phyloP scores from a whole-genome alignment of 2,888 invertebrate species.

The Cataglyphis rosenhaueri region DNA sequence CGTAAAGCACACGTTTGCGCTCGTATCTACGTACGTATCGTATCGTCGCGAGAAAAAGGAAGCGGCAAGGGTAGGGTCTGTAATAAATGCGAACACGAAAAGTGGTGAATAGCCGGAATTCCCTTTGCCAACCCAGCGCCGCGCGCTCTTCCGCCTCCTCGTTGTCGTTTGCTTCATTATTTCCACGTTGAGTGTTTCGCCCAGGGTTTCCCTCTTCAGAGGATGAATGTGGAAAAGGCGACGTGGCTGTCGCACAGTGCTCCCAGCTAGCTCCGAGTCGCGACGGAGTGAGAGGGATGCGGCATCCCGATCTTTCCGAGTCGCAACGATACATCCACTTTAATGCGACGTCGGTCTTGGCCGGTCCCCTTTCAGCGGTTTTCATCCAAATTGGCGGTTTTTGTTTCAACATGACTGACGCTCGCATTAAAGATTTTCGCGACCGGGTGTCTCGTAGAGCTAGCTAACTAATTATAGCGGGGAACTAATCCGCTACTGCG shows the following conservation, averaged over 20 bases:
- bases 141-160: constrained; percentile 28
- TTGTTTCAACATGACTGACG: constrained; percentile 64
- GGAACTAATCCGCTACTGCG: background rate
- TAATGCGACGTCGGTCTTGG: constrained; percentile 54
- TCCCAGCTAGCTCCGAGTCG: background rate
- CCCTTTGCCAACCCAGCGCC: constrained; percentile 41
- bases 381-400: constrained; percentile 72
- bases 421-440: constrained; percentile 71
- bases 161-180: constrained; percentile 63
- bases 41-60: constrained; percentile 9
- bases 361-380: constrained; percentile 65
- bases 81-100: constrained; percentile 53
- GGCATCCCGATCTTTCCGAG: background rate
- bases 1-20: constrained; percentile 33
- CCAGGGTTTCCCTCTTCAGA: constrained; percentile 19
- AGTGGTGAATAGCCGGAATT: constrained; percentile 45
- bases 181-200: constrained; percentile 36
- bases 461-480: constrained; percentile 65
- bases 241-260: background rate
- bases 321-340: constrained; percentile 61
- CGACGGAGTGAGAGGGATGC: constrained; percentile 6
- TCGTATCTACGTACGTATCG: constrained; percentile 26
- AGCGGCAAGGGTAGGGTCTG: background rate
- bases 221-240: background rate
- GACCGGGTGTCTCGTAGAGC: constrained; percentile 51